These are phyloP conservation scores for Cylloceria caligata DNA, from an alignment of 2,888 invertebrate genomes.

Conservation along the genomic window DNA sequence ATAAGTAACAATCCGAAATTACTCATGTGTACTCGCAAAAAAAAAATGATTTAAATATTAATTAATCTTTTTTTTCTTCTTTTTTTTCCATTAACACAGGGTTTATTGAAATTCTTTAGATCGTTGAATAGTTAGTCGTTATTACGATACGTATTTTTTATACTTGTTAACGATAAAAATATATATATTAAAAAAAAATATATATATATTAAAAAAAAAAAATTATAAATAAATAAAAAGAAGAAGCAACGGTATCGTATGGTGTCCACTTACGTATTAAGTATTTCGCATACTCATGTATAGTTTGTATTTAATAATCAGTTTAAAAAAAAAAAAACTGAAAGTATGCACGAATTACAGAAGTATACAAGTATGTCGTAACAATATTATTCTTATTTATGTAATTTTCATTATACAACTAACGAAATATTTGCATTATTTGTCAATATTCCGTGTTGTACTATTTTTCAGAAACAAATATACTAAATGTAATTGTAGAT, in stretches of 20 bases:
- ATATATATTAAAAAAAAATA: too few species aligned
- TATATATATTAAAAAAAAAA: too few species aligned
- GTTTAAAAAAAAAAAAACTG: constrained; percentile 25
- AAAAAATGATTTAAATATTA: constrained; percentile 12
- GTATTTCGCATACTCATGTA: constrained; percentile 50
- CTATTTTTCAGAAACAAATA: constrained; percentile 57
- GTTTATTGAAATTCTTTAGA: constrained; percentile 44
- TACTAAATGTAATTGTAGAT: constrained; percentile 47
- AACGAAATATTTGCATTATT: constrained; percentile 47
- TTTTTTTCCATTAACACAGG: constrained; percentile 10
- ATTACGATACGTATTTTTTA: constrained; percentile 66
- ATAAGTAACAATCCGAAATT: neutral
- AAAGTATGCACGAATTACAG: constrained; percentile 38
- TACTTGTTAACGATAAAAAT: constrained; percentile 65
- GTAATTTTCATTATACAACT: constrained; percentile 52
- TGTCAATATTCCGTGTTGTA: constrained; percentile 59
- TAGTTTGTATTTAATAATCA: constrained; percentile 41
- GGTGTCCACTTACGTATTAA: constrained; percentile 42
- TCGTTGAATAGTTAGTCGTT: constrained; percentile 59
- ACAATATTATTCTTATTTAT: constrained; percentile 59
- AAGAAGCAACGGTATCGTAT: constrained; percentile 42
- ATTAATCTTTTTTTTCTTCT: constrained; percentile 32
- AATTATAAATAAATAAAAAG: constrained; percentile 32
- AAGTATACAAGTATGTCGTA: constrained; percentile 24
- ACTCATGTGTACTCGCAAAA: constrained; percentile 4